phyloP scores from a whole-genome alignment of 2,888 invertebrate species.

The Ochropleura plecta region DNA sequence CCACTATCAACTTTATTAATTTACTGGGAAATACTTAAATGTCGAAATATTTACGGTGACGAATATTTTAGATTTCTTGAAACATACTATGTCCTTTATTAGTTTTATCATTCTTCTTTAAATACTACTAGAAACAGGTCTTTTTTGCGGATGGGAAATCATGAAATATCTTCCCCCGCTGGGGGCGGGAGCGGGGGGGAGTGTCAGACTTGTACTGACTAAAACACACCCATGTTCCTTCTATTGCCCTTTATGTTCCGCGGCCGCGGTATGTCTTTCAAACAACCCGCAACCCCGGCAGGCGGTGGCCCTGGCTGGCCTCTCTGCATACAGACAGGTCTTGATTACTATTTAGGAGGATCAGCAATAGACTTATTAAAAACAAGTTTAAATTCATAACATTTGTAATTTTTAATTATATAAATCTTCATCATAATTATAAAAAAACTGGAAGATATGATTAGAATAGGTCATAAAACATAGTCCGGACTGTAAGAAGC shows the following conservation, averaged over 20 bases:
- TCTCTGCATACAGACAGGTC: too few relatives aligned
- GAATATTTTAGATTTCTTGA: neutral
- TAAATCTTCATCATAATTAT: slow-evolving; percentile 34
- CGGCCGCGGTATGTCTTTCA: too few relatives aligned
- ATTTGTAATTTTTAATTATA: slow-evolving; percentile 27
- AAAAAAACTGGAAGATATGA: slow-evolving; percentile 42
- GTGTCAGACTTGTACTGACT: too few relatives aligned
- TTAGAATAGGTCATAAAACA: slow-evolving; percentile 57
- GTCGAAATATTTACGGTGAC: slow-evolving; percentile 1
- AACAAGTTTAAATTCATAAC: neutral
- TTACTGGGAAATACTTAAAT: slow-evolving; percentile 38
- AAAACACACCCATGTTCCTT: too few relatives aligned
- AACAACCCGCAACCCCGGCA: too few relatives aligned
- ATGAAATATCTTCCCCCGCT: too few relatives aligned
- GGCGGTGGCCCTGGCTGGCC: too few relatives aligned
- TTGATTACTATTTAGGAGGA: neutral
- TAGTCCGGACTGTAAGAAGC: slow-evolving; percentile 41
- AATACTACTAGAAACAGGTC: neutral
- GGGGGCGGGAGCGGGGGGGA: too few relatives aligned
- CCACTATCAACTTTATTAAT: slow-evolving; percentile 39
- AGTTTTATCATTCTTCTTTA: neutral
- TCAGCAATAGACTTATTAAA: neutral
- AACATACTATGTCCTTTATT: neutral
- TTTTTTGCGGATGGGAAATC: neutral
- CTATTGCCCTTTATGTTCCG: too few relatives aligned